phyloP scores from a whole-genome alignment of 1,140 invertebrate genomes.

The Xylocopa sonorina region DNA sequence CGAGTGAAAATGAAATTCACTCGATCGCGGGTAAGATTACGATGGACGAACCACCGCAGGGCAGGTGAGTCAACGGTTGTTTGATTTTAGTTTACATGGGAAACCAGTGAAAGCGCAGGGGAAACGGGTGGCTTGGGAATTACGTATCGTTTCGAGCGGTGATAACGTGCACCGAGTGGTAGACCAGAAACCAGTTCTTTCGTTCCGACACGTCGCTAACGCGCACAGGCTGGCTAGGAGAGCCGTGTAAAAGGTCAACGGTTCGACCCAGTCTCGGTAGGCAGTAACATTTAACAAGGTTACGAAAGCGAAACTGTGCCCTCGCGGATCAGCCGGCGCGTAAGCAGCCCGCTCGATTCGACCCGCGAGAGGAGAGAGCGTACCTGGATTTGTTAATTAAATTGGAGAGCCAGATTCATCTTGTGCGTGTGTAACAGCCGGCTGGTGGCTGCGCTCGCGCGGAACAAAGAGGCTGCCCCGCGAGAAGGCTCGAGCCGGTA shows the following conservation, averaged over 20 bases:
- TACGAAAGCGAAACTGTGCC: background rate
- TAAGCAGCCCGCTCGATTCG: slow-evolving; percentile 10
- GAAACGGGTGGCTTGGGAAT: too few relatives aligned
- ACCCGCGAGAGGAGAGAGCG: background rate
- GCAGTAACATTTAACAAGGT: background rate
- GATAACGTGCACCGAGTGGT: too few relatives aligned
- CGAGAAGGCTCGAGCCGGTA: slow-evolving; percentile 47
- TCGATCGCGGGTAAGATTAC: background rate
- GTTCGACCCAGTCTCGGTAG: background rate
- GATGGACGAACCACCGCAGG: too few relatives aligned
- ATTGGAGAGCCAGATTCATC: slow-evolving; percentile 45
- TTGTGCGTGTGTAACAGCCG: background rate
- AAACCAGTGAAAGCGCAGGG: too few relatives aligned
- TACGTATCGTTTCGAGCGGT: too few relatives aligned
- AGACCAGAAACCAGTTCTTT: background rate
- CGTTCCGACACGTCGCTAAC: background rate
- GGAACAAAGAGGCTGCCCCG: slow-evolving; percentile 59
- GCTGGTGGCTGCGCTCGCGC: slow-evolving; percentile 10
- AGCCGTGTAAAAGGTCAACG: background rate
- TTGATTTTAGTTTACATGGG: too few relatives aligned
- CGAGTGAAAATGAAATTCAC: slow-evolving; percentile 12
- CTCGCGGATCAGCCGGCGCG: background rate
- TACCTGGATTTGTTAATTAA: slow-evolving; percentile 56
- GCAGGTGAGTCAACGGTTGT: too few relatives aligned
- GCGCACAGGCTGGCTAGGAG: background rate